A percentile compares a stretch with the other conserved stretches of the same genome.
Evolutionary conservation across 2,113 vertebrate genomes (phyloP).

Genomic region (Pheucticus melanocephalus): DNA sequence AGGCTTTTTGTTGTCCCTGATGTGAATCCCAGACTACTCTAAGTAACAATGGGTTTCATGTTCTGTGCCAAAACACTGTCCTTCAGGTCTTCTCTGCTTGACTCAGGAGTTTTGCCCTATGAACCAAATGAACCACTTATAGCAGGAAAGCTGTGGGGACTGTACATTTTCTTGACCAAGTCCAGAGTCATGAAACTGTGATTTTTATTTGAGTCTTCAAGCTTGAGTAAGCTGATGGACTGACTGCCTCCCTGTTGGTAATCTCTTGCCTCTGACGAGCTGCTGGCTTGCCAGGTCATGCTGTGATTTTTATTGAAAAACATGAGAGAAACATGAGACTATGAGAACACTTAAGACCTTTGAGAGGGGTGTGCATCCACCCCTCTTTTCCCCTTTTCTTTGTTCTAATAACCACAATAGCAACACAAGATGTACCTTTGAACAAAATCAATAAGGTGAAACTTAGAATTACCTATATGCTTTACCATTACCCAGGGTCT

Average conservation of each 20-base stretch:
- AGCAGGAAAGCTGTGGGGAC: not conserved
- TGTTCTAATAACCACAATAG: not conserved
- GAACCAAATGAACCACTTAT: not conserved
- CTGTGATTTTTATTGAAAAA: not conserved
- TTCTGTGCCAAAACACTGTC: not conserved
- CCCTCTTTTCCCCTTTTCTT: not conserved
- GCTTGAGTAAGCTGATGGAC: not conserved
- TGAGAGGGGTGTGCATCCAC: not conserved
- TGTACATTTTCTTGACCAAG: not conserved
- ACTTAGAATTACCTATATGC: not conserved
- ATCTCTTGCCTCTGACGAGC: not conserved
- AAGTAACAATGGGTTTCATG: not conserved
- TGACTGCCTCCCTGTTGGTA: not conserved
- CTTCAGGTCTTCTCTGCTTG: not conserved
- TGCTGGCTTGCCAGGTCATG: not conserved
- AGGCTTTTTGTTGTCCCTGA: not conserved
- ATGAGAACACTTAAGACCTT: not conserved
- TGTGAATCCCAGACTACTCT: not conserved
- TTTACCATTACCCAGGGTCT: not conserved
- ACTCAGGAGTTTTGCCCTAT: not conserved
- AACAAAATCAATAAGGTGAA: not conserved
- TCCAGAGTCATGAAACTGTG: not conserved
- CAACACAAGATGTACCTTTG: not conserved
- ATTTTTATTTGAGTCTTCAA: not conserved
- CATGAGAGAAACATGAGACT: not conserved